A percentile compares a stretch with the other conserved stretches of the same genome.
These are phyloP conservation scores for Rhynchomys soricoides DNA, from an alignment of 2,113 vertebrate species.

Conservation along the genomic window DNA sequence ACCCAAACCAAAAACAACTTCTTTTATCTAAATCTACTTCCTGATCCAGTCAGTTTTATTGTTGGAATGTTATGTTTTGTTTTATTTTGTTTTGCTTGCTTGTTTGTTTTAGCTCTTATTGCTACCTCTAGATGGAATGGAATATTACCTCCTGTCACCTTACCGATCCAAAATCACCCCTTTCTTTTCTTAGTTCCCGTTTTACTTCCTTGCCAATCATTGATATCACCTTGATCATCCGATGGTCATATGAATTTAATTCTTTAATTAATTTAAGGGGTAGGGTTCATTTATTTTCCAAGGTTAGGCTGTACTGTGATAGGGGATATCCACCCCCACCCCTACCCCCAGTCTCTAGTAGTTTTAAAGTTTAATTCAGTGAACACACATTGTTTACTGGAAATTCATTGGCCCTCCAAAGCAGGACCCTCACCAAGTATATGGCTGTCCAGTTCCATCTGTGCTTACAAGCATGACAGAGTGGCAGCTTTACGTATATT, in stretches of 20 bases:
- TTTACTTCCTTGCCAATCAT: background rate
- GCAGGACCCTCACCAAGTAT: background rate
- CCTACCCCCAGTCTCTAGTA: background rate
- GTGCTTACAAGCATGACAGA: background rate
- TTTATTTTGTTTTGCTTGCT: too few relatives aligned
- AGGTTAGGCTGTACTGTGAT: background rate
- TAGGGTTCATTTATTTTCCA: slow-evolving; percentile 12
- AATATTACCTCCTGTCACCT: background rate
- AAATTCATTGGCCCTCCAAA: background rate
- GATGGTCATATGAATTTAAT: background rate
- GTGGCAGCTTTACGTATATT: background rate
- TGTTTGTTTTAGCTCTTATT: background rate
- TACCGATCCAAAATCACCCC: background rate
- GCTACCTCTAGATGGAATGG: background rate
- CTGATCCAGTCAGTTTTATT: background rate
- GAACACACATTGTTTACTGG: background rate
- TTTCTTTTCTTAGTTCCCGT: background rate
- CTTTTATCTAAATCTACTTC: background rate
- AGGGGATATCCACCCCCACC: background rate
- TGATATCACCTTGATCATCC: background rate
- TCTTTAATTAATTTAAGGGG: background rate
- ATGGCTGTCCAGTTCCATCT: background rate
- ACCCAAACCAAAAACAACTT: background rate
- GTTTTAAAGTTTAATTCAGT: background rate
- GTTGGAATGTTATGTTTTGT: background rate